Evolutionary conservation across 2,888 invertebrate species (phyloP), one percentile per base, ranked within the genome.

Genomic region (Pocota personata): DNA sequence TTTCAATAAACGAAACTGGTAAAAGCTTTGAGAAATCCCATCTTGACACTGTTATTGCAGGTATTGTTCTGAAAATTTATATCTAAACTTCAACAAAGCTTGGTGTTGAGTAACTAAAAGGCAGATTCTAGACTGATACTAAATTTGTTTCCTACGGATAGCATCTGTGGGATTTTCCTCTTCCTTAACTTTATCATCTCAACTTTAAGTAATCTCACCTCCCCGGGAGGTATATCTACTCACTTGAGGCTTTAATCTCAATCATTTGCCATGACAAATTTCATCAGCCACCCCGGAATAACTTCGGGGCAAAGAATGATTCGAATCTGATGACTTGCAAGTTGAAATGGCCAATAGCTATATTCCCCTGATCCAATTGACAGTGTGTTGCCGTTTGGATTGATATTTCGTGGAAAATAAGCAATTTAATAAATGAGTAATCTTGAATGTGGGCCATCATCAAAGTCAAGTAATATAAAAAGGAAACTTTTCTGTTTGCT

Each of bases 191-290:
- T 30, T 10, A 27, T 46, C 46, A 30, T 2, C 2, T 46, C 16
- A 43, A 64, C 32, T 55, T 32, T 55, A 46, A 16, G 32, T 32
- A 10, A 19, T 46, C 30, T 10, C 8, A 32, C 32, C 55, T 55
- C 10, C 32, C n/a, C n/a, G n/a, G n/a, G n/a, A 8, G 32, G 55
- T 21, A n/a, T 30, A 5, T n/a, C 0, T 7, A 30, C 32, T 1
- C 32, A 30, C 6, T 30, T 64, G 62, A 32, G 12, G 8, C 55
- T 46, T 30, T 46, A 64, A 64, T 64, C 46, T 40, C 8, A 62
- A 30, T 62, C 62, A 62, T 64, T 30, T 46, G 62, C 27, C 46
- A 46, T 19, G 62, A 62, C 62, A 16, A 16, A 46, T 64, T 46
- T 48, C 46, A 46, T 16, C 46, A 32, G 62, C 46, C 62, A 12